A percentile compares a stretch with the other conserved stretches of the same genome.
phyloP scores from a whole-genome alignment of 2,113 vertebrate genomes.

The Serinus canaria region DNA sequence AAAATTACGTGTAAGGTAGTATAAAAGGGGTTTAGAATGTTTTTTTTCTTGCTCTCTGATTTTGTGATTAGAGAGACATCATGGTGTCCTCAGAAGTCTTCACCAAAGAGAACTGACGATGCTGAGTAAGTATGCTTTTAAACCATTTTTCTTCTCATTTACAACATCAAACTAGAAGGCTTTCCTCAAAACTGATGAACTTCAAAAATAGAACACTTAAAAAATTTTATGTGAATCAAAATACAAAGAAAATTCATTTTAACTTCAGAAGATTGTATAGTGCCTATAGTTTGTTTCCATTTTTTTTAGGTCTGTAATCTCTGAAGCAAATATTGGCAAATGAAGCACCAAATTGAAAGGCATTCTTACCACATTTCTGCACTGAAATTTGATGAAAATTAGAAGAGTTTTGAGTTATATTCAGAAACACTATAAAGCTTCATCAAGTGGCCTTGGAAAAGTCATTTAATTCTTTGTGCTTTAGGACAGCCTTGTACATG shows the following conservation, averaged over 20 bases:
- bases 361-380: background rate
- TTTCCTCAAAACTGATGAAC: background rate
- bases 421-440: background rate
- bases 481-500: background rate
- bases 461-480: background rate
- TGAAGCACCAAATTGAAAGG: background rate
- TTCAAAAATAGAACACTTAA: background rate
- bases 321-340: background rate
- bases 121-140: constrained; percentile 79
- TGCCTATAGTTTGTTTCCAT: background rate
- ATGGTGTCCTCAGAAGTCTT: constrained; percentile 8
- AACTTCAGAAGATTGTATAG: background rate
- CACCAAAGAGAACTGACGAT: constrained; percentile 59
- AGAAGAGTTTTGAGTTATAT: background rate
- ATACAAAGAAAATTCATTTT: background rate
- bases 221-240: background rate
- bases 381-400: background rate
- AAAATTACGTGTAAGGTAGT: background rate
- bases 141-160: background rate
- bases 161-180: background rate
- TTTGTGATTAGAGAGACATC: constrained; percentile 35
- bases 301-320: background rate
- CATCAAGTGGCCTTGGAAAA: background rate
- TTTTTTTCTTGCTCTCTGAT: background rate
- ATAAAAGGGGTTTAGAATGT: background rate